A percentile compares a stretch with the other conserved stretches of the same genome.
Conservation (phyloP, 2,888 invertebrate species). For the Thysanoteuthis rhombus region DNA sequence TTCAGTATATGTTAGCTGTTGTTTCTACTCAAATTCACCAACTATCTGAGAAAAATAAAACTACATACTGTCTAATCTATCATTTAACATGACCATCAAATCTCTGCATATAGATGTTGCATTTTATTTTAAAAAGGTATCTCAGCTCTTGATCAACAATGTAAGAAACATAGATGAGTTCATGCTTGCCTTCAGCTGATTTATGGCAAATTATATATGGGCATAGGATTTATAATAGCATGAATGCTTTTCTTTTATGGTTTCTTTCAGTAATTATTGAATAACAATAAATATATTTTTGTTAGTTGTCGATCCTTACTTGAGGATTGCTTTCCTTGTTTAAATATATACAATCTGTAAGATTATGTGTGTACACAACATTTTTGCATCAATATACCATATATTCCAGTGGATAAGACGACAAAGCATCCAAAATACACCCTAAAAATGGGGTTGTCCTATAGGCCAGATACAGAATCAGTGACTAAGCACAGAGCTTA, state of each 20-base stretch:
- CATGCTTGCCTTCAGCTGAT: background rate
- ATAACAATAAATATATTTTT: background rate
- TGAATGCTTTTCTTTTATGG: background rate
- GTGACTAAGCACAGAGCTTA: too few relatives aligned
- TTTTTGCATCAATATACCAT: too few relatives aligned
- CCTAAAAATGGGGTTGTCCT: too few relatives aligned
- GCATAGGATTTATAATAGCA: background rate
- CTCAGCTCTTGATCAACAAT: background rate
- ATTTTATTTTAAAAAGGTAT: background rate
- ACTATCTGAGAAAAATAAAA: background rate
- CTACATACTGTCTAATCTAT: background rate
- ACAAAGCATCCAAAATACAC: too few relatives aligned
- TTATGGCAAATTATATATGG: background rate
- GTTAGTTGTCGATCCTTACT: background rate
- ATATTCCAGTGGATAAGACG: too few relatives aligned
- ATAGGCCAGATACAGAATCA: too few relatives aligned
- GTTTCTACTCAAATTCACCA: background rate
- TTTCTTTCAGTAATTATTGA: background rate
- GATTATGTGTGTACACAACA: background rate
- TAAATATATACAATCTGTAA: background rate
- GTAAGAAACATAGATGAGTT: background rate
- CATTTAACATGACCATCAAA: background rate
- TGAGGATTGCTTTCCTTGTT: background rate
- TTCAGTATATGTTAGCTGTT: background rate
- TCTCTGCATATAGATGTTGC: background rate